Evolutionary conservation across 2,888 invertebrate species (phyloP), one percentile per base, ranked within the genome.

Genomic region (Dorcus hopei): DNA sequence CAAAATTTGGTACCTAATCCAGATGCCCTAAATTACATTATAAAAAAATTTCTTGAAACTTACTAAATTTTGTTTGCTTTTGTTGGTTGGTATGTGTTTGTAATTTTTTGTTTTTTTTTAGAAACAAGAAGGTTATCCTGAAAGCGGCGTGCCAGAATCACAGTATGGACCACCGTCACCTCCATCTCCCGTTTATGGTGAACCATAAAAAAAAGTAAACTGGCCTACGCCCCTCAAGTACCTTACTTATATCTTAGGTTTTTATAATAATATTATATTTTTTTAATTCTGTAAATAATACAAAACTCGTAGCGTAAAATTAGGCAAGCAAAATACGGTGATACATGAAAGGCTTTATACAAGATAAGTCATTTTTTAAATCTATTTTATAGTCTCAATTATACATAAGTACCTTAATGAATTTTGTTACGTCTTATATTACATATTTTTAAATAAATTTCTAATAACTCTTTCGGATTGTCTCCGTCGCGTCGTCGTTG

Each of bases 1-100:
- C 97, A 0, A 91, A 91, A 75, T 87, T 87, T 73, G 93, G 91
- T 1, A 83, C 87, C n/a, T 16, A 9, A 16, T 55, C 3, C 39
- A 8, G 7, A 38, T 49, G 51, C 49, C 40, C 40, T 52, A 19
- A 40, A 52, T n/a, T 26, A 11, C 6, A 39, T 19, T 19, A 19
- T 3, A 49, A 33, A 4, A 19, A 19, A 4, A 38, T 38, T 50
- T 50, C 9, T 26, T 50, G 38, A 7, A 9, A 33, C 6, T 33
- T 6, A 26, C 26, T 26, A 8, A 16, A n/a, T 4, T 8, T 3
- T 33, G 5, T 9, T 41, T 53, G 4, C 45, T 55, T 51, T 38
- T 42, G n/a, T 51, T 16, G 26, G 26, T 26, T 26, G 26, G 1
- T 33, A 42, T 38, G 41, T 45, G 1, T 23, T n/a, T 9, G 23